Conservation (phyloP, 1,140 invertebrate genomes). For the Penaeus vannamei region DNA sequence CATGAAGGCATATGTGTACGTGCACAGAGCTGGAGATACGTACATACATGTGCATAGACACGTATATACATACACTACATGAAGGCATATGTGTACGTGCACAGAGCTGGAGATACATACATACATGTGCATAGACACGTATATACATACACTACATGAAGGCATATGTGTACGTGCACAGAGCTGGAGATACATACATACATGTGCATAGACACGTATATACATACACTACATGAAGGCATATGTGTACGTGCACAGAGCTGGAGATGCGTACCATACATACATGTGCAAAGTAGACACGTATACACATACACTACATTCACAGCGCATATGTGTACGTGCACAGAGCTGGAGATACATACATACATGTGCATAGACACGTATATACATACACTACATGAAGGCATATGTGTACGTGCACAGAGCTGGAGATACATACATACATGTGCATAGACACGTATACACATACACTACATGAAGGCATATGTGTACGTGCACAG, state of each 20-base stretch:
- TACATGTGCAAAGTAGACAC: background rate
- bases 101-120: too few relatives aligned
- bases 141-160: too few relatives aligned
- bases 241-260: background rate
- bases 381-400: too few relatives aligned
- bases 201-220: background rate
- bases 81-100: background rate
- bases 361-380: background rate
- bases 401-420: too few relatives aligned
- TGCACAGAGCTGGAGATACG: background rate
- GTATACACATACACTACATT: background rate
- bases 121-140: background rate
- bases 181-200: background rate
- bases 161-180: background rate
- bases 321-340: too few relatives aligned
- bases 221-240: too few relatives aligned
- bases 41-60: background rate
- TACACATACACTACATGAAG: too few relatives aligned
- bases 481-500: slow-evolving; percentile 3
- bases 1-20: background rate
- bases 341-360: background rate
- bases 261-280: background rate
- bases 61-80: background rate
- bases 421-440: background rate
- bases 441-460: slow-evolving; percentile 5